phyloP scores from a whole-genome alignment of 2,113 vertebrate genomes.

The Gnathonemus longibarbis region DNA sequence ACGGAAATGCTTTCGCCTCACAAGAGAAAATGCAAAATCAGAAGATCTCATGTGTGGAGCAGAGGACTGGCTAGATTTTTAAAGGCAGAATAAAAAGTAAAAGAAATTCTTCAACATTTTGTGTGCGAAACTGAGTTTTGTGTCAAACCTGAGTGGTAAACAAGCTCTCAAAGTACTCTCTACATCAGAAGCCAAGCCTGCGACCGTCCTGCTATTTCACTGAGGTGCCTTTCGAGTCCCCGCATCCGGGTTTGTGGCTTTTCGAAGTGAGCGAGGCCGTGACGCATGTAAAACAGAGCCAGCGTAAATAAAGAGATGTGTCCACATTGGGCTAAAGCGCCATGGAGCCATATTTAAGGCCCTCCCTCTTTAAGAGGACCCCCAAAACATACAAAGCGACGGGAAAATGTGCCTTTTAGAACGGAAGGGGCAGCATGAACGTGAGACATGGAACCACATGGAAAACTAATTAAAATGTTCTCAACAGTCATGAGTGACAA shows the following conservation, averaged over 20 bases:
- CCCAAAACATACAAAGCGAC: background rate
- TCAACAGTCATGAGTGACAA: background rate
- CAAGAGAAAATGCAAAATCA: background rate
- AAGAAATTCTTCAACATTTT: background rate
- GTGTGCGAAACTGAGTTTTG: background rate
- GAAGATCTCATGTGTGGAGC: background rate
- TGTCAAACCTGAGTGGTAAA: background rate
- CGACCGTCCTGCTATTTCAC: background rate
- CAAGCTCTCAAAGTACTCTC: background rate
- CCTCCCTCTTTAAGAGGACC: background rate
- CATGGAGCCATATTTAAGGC: background rate
- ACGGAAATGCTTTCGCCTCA: background rate
- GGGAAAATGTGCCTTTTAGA: background rate
- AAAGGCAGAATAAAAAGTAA: conserved; percentile 6
- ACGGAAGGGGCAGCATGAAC: background rate
- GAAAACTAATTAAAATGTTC: background rate
- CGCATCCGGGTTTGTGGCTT: background rate
- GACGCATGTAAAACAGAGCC: background rate
- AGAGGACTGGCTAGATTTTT: background rate
- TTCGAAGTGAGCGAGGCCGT: background rate
- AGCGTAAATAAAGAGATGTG: background rate
- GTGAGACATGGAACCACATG: background rate
- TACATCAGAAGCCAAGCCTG: background rate
- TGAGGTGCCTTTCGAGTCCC: background rate
- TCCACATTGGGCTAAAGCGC: background rate